These are phyloP conservation scores for Kradibia gibbosae DNA, from an alignment of 1,140 invertebrate genomes.

Conservation along the genomic window DNA sequence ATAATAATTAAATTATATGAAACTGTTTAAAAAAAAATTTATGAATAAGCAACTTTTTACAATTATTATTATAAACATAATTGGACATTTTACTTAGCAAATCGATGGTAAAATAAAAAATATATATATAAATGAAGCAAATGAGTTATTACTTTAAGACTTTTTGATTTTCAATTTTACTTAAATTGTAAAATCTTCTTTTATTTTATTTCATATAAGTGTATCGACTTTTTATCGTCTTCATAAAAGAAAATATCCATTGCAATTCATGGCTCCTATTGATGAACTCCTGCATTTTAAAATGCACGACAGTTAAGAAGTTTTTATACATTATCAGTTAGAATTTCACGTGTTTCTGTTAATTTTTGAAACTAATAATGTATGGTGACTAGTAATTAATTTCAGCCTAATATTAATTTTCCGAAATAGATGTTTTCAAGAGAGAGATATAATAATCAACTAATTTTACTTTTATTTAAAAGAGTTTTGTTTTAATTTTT, in stretches of 20 bases:
- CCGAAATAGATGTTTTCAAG: no score
- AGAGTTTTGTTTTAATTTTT: not conserved
- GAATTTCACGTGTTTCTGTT: no score
- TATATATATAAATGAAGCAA: no score
- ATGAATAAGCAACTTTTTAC: not conserved
- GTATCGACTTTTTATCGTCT: constrained; percentile 15
- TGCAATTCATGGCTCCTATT: constrained; percentile 14
- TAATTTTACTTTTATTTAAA: not conserved
- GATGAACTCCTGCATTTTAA: not conserved
- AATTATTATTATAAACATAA: no score
- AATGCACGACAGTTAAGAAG: constrained; percentile 25
- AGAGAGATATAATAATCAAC: not conserved
- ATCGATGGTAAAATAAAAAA: no score
- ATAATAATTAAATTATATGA: not conserved
- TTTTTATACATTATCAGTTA: no score
- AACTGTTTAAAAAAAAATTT: not conserved
- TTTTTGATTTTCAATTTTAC: constrained; percentile 1
- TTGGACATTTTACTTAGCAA: no score
- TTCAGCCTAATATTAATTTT: no score
- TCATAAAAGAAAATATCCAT: constrained; percentile 28
- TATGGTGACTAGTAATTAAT: no score
- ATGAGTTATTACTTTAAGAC: not conserved
- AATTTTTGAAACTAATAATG: no score
- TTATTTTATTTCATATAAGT: constrained; percentile 30
- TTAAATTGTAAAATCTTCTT: not conserved